A percentile compares a stretch with the other conserved stretches of the same genome.
Evolutionary conservation across 2,888 invertebrate genomes (phyloP).

Genomic region (Coecobrya sp.): DNA sequence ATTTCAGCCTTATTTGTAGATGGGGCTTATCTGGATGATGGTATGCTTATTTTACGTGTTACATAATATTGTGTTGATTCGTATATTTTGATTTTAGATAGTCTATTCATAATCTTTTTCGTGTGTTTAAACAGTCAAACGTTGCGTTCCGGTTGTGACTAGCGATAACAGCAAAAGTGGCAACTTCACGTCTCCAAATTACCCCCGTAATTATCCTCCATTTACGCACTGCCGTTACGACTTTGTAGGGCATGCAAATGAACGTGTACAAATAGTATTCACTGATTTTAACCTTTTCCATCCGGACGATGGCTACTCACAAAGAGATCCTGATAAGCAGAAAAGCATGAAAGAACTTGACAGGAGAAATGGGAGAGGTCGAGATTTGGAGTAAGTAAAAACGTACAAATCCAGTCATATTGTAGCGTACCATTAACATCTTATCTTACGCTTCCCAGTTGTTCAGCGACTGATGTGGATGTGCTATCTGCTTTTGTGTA

Average conservation of each 20-base stretch:
- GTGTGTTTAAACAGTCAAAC: constrained; percentile 29
- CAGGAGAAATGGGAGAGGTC: constrained; percentile 48
- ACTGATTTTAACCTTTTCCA: constrained; percentile 94
- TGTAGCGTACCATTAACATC: too few relatives aligned
- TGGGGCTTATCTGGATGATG: constrained; percentile 70
- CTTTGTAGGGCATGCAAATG: constrained; percentile 95
- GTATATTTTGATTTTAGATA: too few relatives aligned
- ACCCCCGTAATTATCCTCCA: constrained; percentile 94
- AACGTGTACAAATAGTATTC: constrained; percentile 95
- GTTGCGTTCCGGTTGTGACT: constrained; percentile 85
- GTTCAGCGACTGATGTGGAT: constrained; percentile 92
- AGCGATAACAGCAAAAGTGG: constrained; percentile 95
- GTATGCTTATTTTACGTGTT: constrained; percentile 10
- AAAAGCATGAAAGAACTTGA: constrained; percentile 46
- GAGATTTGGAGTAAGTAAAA: constrained; percentile 67
- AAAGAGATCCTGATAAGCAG: constrained; percentile 60
- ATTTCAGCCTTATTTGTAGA: constrained; percentile 1
- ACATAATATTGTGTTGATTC: too few relatives aligned
- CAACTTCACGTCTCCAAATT: constrained; percentile 94
- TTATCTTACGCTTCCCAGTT: too few relatives aligned
- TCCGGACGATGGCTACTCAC: constrained; percentile 87
- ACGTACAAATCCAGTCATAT: too few relatives aligned
- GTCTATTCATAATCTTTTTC: too few relatives aligned
- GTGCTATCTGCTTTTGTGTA: constrained; percentile 93
- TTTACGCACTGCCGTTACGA: constrained; percentile 95